Evolutionary conservation across 2,113 vertebrate species (phyloP), one percentile per base, ranked within the genome.

Genomic region (Thalassarche chlororhynchos): DNA sequence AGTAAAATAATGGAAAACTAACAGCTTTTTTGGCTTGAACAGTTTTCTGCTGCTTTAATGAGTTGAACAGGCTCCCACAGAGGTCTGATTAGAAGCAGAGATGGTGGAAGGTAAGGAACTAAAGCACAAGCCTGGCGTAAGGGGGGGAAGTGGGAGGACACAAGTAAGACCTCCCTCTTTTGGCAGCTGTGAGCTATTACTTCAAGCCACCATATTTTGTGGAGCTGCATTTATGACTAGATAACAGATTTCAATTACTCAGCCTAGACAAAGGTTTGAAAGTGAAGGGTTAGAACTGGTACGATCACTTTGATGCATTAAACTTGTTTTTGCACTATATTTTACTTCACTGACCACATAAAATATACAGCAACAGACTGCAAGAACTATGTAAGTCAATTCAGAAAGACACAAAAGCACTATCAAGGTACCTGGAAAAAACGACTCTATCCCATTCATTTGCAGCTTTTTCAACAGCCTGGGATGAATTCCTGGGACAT

Each of bases 371-470:
- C 52, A 68, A 46, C 5, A 60, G 31, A 26, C 28, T 44, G 19
- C 19, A 47, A 19, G 38, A 86, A 46, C 15, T 54, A 36, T 1
- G 0, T 3, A 31, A 47, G 13, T 12, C 23, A 28, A 17, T 77
- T 81, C 4, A 57, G 60, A 76, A 90, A 78, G 20, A 76, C 55
- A 70, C 17, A 44, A 52, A 77, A 78, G 10, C 51, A 51, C 7
- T 14, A 0, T 17, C 4, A 49, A 51, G 12, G 60, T 86, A 99
- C 99, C 99, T 99, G 99, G 99, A 40, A 99, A 99, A 84, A 99
- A 98, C 31, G 97, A 98, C 1, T 98, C 95, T 66, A 99, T 98
- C 57, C 99, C 99, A 16, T 99, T 99, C 24, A 82, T 93, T 1
- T 98, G 95, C 36, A 99, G 97, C 84, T 98, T 99, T 84, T 97